Evolutionary conservation across 1,140 invertebrate genomes (phyloP).

Genomic region (Sipha flava): DNA sequence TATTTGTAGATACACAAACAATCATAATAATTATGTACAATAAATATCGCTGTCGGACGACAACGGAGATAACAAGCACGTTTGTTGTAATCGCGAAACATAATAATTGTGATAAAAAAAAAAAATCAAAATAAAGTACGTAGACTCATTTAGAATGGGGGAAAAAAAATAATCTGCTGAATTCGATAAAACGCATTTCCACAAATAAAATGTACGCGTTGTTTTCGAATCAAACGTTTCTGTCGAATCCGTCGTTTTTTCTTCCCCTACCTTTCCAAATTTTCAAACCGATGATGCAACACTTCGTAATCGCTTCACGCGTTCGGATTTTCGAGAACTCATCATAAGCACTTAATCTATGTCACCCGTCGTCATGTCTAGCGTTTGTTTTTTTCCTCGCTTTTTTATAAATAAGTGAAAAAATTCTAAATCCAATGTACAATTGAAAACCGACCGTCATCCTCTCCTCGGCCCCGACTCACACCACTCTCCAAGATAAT

Average conservation of each 20-base stretch:
- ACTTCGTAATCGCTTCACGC: not conserved
- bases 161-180: not conserved
- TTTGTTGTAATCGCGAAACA: not conserved
- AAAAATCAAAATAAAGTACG: not conserved
- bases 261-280: not conserved
- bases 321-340: not conserved
- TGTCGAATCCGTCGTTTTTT: slow-evolving; percentile 7
- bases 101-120: not conserved
- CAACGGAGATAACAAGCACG: not conserved
- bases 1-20: not conserved
- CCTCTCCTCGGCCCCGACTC: no score
- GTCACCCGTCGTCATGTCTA: no score
- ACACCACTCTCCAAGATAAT: no score
- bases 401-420: no score
- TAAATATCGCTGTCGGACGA: not conserved
- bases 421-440: no score
- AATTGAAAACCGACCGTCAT: no score
- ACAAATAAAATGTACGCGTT: not conserved
- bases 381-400: no score
- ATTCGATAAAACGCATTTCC: slow-evolving; percentile 1
- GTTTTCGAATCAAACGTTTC: not conserved
- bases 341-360: not conserved
- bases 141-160: not conserved
- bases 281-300: not conserved
- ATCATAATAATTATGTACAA: not conserved